Conservation (phyloP, 2,888 invertebrate genomes). For the Ephialtes manifestator region DNA sequence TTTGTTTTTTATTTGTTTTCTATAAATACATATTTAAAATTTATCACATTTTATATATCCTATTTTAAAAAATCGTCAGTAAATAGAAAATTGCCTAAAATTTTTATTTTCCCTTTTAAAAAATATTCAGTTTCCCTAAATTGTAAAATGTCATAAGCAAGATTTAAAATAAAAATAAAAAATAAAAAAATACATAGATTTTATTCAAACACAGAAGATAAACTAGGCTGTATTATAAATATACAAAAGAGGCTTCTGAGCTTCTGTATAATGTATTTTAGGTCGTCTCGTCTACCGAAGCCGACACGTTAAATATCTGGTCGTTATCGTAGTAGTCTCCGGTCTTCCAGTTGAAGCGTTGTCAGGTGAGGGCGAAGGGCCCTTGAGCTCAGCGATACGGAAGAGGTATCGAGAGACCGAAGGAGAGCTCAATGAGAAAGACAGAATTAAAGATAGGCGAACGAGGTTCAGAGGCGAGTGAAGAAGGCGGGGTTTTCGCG, state of each 20-base stretch:
- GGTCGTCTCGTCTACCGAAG: conserved; percentile 32
- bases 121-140: too few relatives aligned
- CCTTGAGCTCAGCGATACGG: conserved; percentile 77
- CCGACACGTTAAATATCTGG: conserved; percentile 62
- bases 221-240: conserved; percentile 9
- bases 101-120: too few relatives aligned
- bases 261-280: conserved; percentile 41
- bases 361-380: conserved; percentile 76
- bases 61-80: too few relatives aligned
- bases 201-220: conserved; percentile 22
- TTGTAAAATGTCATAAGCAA: too few relatives aligned
- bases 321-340: conserved; percentile 77
- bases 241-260: neutral
- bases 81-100: too few relatives aligned
- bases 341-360: conserved; percentile 75
- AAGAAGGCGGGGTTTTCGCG: conserved; percentile 76
- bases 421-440: conserved; percentile 66
- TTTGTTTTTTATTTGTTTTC: too few relatives aligned
- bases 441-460: conserved; percentile 63
- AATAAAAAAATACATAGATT: too few relatives aligned
- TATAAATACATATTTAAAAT: too few relatives aligned
- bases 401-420: conserved; percentile 74
- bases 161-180: too few relatives aligned
- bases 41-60: too few relatives aligned
- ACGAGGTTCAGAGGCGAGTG: conserved; percentile 59